Evolutionary conservation across 2,797 vertebrate genomes (phyloP).

Genomic region (Sitta carolinensis): DNA sequence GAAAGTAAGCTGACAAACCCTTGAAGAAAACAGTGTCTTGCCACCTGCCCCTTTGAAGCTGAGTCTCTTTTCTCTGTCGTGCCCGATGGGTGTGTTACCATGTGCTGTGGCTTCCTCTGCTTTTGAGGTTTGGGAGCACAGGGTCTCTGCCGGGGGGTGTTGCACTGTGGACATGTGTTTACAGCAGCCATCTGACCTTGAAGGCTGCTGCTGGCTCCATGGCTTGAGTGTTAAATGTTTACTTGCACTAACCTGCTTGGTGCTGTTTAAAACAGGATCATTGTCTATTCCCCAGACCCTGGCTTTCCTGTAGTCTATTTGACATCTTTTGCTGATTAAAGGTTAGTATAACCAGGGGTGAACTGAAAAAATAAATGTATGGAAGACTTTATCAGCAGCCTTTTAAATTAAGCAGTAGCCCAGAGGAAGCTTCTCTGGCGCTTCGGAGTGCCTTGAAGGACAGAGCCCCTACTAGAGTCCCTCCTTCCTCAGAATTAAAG

Average conservation of each 20-base stretch:
- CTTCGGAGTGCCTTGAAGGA: neutral
- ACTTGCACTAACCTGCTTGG: neutral
- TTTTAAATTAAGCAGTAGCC: neutral
- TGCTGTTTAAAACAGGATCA: neutral
- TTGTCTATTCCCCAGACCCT: neutral
- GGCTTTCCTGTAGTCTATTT: neutral
- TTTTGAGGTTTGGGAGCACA: neutral
- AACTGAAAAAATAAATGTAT: neutral
- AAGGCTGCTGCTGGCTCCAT: neutral
- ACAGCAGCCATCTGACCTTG: neutral
- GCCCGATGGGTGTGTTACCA: rapidly evolving
- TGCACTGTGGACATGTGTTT: neutral
- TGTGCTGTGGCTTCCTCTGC: neutral
- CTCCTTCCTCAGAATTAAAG: neutral
- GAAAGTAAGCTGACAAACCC: constrained; percentile 85
- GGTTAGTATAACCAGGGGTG: neutral
- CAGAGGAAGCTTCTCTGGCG: neutral
- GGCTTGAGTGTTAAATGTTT: constrained; percentile 36
- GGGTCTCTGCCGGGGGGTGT: neutral
- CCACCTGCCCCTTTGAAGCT: neutral
- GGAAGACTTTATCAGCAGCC: neutral
- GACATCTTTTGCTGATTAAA: neutral
- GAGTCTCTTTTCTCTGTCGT: neutral
- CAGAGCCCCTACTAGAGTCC: neutral
- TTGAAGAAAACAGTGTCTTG: neutral